phyloP scores from a whole-genome alignment of 2,888 invertebrate species.

The Drosophila helvetica region DNA sequence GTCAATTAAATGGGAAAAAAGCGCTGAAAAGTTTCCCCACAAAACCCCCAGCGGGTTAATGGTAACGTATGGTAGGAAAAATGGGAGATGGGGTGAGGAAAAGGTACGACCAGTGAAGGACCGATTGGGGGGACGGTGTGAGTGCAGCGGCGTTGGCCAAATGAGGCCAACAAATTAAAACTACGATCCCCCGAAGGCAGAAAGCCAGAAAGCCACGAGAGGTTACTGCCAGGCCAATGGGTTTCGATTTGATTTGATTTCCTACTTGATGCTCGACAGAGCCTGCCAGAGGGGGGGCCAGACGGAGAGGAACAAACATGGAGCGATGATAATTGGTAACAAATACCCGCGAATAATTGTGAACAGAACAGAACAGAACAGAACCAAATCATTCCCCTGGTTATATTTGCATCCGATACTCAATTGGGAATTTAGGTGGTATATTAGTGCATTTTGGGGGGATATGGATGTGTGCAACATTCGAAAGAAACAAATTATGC shows the following conservation, averaged over 20 bases:
- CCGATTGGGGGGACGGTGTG: not conserved
- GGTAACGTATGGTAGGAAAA: not conserved
- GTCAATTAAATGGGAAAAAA: constrained; percentile 30
- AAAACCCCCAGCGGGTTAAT: constrained; percentile 24
- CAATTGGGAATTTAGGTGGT: too few species aligned
- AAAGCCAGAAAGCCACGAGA: constrained; percentile 4
- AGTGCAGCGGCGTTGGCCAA: constrained; percentile 1
- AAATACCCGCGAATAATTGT: too few species aligned
- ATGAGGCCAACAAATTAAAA: constrained; percentile 29
- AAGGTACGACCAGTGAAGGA: not conserved
- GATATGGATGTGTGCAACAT: too few species aligned
- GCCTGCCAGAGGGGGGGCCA: not conserved
- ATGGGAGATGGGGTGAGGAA: not conserved
- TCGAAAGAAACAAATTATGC: too few species aligned
- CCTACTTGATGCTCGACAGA: not conserved
- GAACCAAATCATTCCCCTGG: too few species aligned
- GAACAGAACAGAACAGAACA: too few species aligned
- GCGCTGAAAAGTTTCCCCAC: constrained; percentile 33
- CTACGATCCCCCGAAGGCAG: not conserved
- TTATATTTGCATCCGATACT: too few species aligned
- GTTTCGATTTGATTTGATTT: constrained; percentile 40
- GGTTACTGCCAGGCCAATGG: constrained; percentile 29
- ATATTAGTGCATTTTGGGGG: too few species aligned
- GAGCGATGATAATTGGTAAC: too few species aligned
- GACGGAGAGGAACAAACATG: too few species aligned